A percentile compares a stretch with the other conserved stretches of the same genome.
Evolutionary conservation across 2,113 vertebrate genomes (phyloP).

Genomic region (Lipophrys pholis): DNA sequence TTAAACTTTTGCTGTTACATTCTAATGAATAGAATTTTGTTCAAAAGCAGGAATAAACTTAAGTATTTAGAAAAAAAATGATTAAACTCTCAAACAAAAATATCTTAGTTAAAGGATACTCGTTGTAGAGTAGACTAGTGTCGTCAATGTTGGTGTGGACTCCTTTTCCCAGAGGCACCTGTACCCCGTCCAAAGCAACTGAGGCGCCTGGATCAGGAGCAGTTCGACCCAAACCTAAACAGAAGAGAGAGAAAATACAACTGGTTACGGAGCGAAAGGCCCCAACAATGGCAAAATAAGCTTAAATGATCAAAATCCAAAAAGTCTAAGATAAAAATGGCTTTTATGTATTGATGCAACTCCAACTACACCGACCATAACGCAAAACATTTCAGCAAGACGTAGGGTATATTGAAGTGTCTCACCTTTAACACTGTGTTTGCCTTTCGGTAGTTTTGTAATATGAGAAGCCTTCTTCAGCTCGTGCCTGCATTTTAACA

Average conservation of each 20-base stretch:
- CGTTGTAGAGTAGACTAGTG: slow-evolving; percentile 97
- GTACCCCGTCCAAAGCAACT: slow-evolving; percentile 88
- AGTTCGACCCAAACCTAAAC: slow-evolving; percentile 92
- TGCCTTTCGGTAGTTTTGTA: slow-evolving; percentile 95
- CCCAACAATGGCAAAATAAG: neutral
- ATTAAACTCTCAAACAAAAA: neutral
- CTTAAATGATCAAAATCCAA: neutral
- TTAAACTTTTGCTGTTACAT: no score
- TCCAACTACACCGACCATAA: no score
- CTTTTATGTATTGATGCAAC: no score
- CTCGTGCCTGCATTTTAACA: slow-evolving; percentile 87
- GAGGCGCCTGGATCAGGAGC: slow-evolving; percentile 91
- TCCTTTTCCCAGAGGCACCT: slow-evolving; percentile 93
- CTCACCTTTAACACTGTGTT: slow-evolving; percentile 98
- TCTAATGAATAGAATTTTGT: no score
- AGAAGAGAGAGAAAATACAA: neutral
- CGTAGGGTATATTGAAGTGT: no score
- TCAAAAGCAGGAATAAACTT: neutral
- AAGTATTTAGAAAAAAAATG: neutral
- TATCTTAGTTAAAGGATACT: slow-evolving; percentile 92
- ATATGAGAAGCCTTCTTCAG: slow-evolving; percentile 97
- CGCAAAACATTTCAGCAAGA: no score
- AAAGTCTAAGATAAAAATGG: no score
- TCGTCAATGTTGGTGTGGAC: slow-evolving; percentile 89
- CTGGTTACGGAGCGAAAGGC: no score